These are phyloP conservation scores for Caenorhabditis macrosperma DNA, from an alignment of 2,888 invertebrate species.

Conservation along the genomic window DNA sequence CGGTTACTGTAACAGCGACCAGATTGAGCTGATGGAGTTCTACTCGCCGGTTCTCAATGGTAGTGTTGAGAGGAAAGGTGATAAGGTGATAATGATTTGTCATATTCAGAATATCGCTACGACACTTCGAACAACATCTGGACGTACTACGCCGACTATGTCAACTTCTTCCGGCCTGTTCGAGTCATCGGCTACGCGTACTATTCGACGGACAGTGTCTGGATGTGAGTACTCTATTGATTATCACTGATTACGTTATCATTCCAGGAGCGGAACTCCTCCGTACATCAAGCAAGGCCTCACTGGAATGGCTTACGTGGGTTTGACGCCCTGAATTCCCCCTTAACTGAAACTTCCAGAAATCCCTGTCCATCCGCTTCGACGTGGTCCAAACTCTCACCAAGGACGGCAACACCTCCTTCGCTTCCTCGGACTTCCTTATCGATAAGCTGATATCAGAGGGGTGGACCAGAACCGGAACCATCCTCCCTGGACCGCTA, in stretches of 20 bases:
- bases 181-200: conserved; percentile 32
- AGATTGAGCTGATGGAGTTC: conserved; percentile 27
- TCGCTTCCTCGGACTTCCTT: neutral
- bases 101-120: conserved; percentile 24
- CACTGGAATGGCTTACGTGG: conserved; percentile 9
- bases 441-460: neutral
- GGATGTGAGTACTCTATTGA: conserved; percentile 26
- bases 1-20: conserved; percentile 28
- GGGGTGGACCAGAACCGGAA: conserved; percentile 3
- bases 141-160: conserved; percentile 7
- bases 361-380: conserved; percentile 25
- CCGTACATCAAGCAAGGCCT: conserved; percentile 23
- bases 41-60: conserved; percentile 13
- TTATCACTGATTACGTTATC: too few species aligned
- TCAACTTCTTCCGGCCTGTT: conserved; percentile 20
- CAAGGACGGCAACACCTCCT: neutral
- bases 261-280: conserved; percentile 14
- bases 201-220: conserved; percentile 15
- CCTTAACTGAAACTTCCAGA: conserved; percentile 7
- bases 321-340: neutral
- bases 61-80: neutral
- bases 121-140: conserved; percentile 35
- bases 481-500: conserved; percentile 9
- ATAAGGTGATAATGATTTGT: neutral
- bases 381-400: conserved; percentile 5